Percentiles rank a stretch among this genome's conserved stretches.
Evolutionary conservation across 1,140 invertebrate genomes (phyloP).

Genomic region (Pseudomyrmex sp.): DNA sequence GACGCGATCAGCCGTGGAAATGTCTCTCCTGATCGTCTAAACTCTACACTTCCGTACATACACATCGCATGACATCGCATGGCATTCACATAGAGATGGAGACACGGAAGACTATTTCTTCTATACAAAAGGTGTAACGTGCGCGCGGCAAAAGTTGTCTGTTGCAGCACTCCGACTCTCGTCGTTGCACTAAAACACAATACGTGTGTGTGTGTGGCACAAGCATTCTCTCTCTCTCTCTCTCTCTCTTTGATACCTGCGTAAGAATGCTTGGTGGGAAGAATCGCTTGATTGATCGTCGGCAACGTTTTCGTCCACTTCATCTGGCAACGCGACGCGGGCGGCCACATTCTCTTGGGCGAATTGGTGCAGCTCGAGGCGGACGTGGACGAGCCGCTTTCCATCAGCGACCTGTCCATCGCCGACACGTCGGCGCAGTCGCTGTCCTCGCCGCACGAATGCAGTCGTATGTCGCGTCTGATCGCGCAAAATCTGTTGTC

Average conservation of each 20-base stretch:
- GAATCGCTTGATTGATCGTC: constrained; percentile 80
- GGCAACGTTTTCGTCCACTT: constrained; percentile 83
- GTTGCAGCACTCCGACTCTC: no score
- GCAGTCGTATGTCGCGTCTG: constrained; percentile 73
- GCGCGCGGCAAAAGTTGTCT: no score
- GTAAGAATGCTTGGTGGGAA: constrained; percentile 81
- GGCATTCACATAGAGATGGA: not conserved
- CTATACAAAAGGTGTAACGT: not conserved
- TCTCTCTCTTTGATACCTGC: constrained; percentile 75
- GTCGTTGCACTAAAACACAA: not conserved
- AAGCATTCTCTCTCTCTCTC: constrained; percentile 23
- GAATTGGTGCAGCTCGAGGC: constrained; percentile 89
- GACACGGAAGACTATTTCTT: not conserved
- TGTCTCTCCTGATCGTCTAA: no score
- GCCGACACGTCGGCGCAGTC: constrained; percentile 78
- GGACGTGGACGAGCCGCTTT: constrained; percentile 88
- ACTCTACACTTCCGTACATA: no score
- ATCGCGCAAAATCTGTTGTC: constrained; percentile 69
- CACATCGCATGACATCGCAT: no score
- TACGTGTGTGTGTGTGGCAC: constrained; percentile 28
- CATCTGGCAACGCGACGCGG: constrained; percentile 81
- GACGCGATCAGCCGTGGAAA: no score
- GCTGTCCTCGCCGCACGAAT: constrained; percentile 81
- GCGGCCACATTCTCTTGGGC: constrained; percentile 87
- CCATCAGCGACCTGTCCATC: constrained; percentile 86